These are phyloP conservation scores for Boloria selene DNA, from an alignment of 2,888 invertebrate genomes.

Conservation along the genomic window DNA sequence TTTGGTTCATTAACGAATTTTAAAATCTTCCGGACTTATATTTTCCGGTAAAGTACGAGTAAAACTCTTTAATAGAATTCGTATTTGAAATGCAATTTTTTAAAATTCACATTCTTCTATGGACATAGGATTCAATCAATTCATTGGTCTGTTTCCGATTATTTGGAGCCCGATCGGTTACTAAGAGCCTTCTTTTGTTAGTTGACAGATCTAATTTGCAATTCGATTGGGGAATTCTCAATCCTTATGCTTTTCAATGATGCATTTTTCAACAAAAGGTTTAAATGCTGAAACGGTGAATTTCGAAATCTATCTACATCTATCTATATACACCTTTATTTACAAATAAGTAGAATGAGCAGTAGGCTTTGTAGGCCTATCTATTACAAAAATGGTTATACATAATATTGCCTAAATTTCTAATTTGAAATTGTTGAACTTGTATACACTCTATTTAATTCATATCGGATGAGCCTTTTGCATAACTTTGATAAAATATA, in stretches of 20 bases:
- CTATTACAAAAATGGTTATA: too few relatives aligned
- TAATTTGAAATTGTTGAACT: too few relatives aligned
- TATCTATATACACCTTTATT: too few relatives aligned
- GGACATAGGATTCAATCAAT: slow-evolving; percentile 44
- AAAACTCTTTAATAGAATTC: neutral
- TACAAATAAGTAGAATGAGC: too few relatives aligned
- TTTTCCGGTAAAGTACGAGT: too few relatives aligned
- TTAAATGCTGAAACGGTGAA: slow-evolving; percentile 1
- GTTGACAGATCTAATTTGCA: slow-evolving; percentile 59
- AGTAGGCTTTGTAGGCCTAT: too few relatives aligned
- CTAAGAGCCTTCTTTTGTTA: slow-evolving; percentile 57
- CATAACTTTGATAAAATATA: too few relatives aligned
- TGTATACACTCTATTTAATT: too few relatives aligned
- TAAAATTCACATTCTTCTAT: slow-evolving; percentile 5
- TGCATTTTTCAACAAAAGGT: slow-evolving; percentile 14
- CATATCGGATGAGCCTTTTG: too few relatives aligned
- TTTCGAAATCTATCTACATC: neutral
- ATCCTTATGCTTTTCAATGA: slow-evolving; percentile 30
- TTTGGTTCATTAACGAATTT: too few relatives aligned
- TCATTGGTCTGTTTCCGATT: slow-evolving; percentile 48
- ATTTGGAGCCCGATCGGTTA: slow-evolving; percentile 50
- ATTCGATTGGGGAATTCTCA: slow-evolving; percentile 52
- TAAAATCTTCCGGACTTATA: too few relatives aligned
- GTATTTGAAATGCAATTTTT: slow-evolving; percentile 6
- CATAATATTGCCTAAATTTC: too few relatives aligned